Evolutionary conservation across 2,888 invertebrate genomes (phyloP).

Genomic region (Sminthurides aquaticus): DNA sequence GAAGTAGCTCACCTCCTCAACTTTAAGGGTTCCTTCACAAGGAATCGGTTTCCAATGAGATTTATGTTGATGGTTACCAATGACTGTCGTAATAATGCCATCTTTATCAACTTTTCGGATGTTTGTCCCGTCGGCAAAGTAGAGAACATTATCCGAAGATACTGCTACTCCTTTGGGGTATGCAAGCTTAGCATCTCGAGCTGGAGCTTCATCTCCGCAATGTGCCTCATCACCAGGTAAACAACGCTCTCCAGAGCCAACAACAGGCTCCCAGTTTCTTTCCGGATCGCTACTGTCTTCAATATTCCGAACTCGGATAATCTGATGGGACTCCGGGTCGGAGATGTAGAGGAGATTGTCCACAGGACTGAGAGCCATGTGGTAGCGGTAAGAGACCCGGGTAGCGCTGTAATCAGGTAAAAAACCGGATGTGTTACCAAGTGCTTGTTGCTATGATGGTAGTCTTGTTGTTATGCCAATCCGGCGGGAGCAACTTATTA

Average conservation of each 20-base stretch:
- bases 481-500: too few relatives aligned
- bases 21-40: constrained; percentile 79
- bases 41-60: constrained; percentile 90
- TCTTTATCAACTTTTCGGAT: constrained; percentile 86
- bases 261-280: constrained; percentile 88
- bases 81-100: constrained; percentile 83
- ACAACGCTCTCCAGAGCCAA: constrained; percentile 90
- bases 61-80: constrained; percentile 86
- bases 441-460: too few relatives aligned
- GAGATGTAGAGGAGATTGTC: constrained; percentile 92
- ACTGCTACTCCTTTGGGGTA: constrained; percentile 91
- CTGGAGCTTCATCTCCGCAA: constrained; percentile 91
- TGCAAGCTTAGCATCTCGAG: constrained; percentile 84
- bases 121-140: constrained; percentile 93
- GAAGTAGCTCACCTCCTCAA: constrained; percentile 59
- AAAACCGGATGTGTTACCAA: constrained; percentile 44
- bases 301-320: constrained; percentile 74
- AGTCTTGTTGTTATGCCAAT: too few relatives aligned
- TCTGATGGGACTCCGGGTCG: constrained; percentile 90
- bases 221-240: constrained; percentile 86
- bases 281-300: constrained; percentile 69
- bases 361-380: constrained; percentile 88
- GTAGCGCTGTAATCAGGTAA: constrained; percentile 75
- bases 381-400: constrained; percentile 89
- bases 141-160: constrained; percentile 80